Evolutionary conservation across 1,140 invertebrate species (phyloP), one percentile per base, ranked within the genome.

Genomic region (Bombus confusus): DNA sequence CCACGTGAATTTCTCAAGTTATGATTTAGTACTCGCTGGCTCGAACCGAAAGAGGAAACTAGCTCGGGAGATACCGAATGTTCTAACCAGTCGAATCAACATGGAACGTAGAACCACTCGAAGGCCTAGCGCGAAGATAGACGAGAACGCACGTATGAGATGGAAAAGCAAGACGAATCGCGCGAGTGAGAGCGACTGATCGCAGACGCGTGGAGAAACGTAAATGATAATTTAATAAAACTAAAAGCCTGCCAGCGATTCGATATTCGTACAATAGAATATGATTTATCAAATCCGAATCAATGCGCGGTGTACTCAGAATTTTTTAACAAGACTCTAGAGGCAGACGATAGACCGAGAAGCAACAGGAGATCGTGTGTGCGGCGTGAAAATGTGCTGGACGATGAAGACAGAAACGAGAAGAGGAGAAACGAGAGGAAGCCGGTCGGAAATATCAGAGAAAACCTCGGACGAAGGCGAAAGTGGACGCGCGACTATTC

Each of bases 1-100:
- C 90, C 91, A 91, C 91, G 91, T 88, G 92, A 94, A 94, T 94
- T 94, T 94, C 93, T 93, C 93, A 93, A 94, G 93, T 94, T 94
- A 94, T 95, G 93, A 95, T 94, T 94, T 95, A 94, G 90, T 92
- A 89, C 92, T 88, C 87, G 86, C 73, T 80, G 86, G 86, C 85
- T 88, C 52, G 52, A 80, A 77, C 77, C 73, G 85, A 78, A 86
- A 83, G 68, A 78, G 73, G 59, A 76, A 73, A 66, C 34, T 72
- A 64, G 68, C n/a, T 66, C 66, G 43, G 52, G 22, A 62, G 82
- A 59, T 43, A 66, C 73, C 66, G 31, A 28, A 37, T 34, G 47
- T n/a, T 73, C 22, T 18, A 69, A 25, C 62, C 47, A 12, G 64
- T 69, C 74, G 47, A 69, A 69, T 41, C 64, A 34, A 59, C 52